A percentile compares a stretch with the other conserved stretches of the same genome.
phyloP scores from a whole-genome alignment of 2,888 invertebrate genomes.

The Phyllotreta cruciferae region DNA sequence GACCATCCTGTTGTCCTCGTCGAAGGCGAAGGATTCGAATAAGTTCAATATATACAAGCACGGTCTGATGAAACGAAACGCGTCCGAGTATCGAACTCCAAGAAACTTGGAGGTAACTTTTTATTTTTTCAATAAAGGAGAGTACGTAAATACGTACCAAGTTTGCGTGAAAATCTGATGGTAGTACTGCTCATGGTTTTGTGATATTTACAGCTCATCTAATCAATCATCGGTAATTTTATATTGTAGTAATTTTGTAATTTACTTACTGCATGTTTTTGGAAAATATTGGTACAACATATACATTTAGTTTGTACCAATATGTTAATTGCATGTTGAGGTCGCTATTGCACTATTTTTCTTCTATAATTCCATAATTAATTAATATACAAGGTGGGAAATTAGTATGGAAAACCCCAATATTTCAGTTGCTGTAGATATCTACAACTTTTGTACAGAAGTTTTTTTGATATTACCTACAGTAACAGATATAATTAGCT shows the following conservation, averaged over 20 bases:
- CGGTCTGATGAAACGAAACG: slow-evolving; percentile 51
- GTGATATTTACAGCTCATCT: slow-evolving; percentile 23
- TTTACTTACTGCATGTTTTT: no score
- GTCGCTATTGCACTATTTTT: no score
- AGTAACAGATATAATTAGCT: no score
- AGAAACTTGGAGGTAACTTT: slow-evolving; percentile 61
- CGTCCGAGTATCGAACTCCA: slow-evolving; percentile 56
- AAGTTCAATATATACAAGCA: slow-evolving; percentile 49
- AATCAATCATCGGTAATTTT: slow-evolving; percentile 45
- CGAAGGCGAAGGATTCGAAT: slow-evolving; percentile 46
- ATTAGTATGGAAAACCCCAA: no score
- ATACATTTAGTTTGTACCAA: no score
- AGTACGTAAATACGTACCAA: slow-evolving; percentile 57
- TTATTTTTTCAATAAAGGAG: slow-evolving; percentile 57
- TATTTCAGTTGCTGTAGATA: no score
- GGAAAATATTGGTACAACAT: no score
- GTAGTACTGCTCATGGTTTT: slow-evolving; percentile 29
- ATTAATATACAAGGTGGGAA: no score
- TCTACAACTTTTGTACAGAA: no score
- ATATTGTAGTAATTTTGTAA: slow-evolving; percentile 35
- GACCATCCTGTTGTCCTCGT: slow-evolving; percentile 48
- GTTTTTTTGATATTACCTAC: no score
- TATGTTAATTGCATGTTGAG: no score
- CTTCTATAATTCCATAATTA: no score
- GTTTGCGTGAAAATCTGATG: slow-evolving; percentile 42